Conservation (phyloP, 2,888 invertebrate genomes). For the Stratiomys singularior region DNA sequence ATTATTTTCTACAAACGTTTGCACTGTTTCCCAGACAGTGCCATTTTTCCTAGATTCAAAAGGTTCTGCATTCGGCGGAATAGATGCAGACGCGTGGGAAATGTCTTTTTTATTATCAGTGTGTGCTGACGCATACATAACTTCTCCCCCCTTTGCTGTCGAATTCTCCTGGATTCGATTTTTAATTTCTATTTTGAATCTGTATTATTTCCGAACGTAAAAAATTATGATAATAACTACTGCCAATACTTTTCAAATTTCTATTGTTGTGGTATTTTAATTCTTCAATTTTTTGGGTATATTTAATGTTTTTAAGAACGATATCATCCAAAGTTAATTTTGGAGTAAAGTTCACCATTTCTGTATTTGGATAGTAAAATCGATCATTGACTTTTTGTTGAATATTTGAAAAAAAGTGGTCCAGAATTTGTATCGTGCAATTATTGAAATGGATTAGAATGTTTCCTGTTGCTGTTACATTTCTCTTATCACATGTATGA, state of each 20-base stretch:
- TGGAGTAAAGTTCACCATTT: background rate
- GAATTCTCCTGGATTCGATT: conserved; percentile 25
- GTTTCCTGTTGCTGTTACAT: conserved; percentile 7
- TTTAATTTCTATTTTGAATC: conserved; percentile 5
- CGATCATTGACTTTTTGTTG: too few species aligned
- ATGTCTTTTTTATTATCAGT: background rate
- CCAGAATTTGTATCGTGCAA: background rate
- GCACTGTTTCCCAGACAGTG: too few species aligned
- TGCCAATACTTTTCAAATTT: background rate
- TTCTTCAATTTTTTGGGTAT: conserved; percentile 7
- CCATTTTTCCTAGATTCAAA: background rate
- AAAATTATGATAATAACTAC: background rate
- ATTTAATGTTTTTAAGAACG: background rate
- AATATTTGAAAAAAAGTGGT: conserved; percentile 11
- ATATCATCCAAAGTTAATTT: conserved; percentile 9
- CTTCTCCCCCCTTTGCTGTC: conserved; percentile 9
- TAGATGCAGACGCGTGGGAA: conserved; percentile 4
- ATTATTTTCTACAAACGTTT: too few species aligned
- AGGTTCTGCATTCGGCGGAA: background rate
- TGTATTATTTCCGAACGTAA: background rate
- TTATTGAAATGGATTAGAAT: background rate
- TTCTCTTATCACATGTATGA: too few species aligned
- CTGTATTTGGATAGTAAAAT: conserved; percentile 5
- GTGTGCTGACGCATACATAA: conserved; percentile 9
- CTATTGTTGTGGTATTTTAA: background rate